Evolutionary conservation across 2,888 invertebrate species (phyloP).

Genomic region (Drosophila limbata): DNA sequence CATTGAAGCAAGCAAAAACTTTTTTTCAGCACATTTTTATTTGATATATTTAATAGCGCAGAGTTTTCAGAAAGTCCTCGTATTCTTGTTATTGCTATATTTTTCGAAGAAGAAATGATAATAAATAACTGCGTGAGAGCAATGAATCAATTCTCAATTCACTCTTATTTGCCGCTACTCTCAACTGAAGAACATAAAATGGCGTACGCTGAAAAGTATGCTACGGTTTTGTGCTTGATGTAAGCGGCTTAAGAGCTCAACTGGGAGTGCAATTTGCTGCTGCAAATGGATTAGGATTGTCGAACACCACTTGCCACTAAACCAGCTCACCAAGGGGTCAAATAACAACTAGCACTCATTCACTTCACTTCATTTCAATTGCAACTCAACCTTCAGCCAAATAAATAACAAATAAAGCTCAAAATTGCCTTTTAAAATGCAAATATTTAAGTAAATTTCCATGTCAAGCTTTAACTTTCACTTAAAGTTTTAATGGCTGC

Average conservation of each 20-base stretch:
- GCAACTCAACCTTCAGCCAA: constrained; percentile 9
- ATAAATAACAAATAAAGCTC: constrained; percentile 9
- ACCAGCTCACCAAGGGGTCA: constrained; percentile 14
- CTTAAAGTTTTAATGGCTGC: constrained; percentile 31
- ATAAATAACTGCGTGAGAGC: constrained; percentile 3
- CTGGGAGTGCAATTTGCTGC: constrained; percentile 60
- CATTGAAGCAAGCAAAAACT: constrained; percentile 7
- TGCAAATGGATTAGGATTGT: constrained; percentile 44
- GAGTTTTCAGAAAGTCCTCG: constrained; percentile 14
- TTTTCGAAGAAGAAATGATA: neutral
- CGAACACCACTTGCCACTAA: constrained; percentile 36
- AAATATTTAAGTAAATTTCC: constrained; percentile 7
- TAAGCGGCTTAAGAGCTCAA: constrained; percentile 63
- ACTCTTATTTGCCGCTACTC: constrained; percentile 7
- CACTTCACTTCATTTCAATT: constrained; percentile 26
- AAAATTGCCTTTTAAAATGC: neutral
- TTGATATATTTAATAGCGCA: constrained; percentile 13
- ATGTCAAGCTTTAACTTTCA: neutral
- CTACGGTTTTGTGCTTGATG: constrained; percentile 37
- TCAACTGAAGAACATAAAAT: constrained; percentile 34
- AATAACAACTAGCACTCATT: constrained; percentile 20
- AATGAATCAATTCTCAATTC: constrained; percentile 20
- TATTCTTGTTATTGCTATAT: constrained; percentile 18
- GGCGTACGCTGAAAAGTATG: constrained; percentile 41
- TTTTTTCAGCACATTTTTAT: constrained; percentile 35